Base-by-base conservation (phyloP, 64 coral and sea anemone species). In the Pocillopora damicornis region DNA sequence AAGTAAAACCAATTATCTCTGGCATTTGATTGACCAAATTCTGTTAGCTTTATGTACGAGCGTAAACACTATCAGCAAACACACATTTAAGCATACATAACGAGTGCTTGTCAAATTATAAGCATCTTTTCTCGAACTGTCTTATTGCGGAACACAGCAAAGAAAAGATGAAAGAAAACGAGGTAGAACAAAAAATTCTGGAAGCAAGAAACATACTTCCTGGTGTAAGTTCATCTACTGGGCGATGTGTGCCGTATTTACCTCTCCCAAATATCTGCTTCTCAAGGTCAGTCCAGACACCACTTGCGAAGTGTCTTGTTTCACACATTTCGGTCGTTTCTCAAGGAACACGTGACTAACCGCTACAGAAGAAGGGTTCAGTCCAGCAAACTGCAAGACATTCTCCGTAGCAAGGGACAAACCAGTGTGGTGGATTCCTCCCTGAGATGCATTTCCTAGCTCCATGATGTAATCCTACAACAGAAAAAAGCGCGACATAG, bases 401-500 rank as follows among this genome's bases (percentile, higher is more conserved):
- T 92, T 95, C 87, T 99, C 96, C 61, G 92, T 90, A 26, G 93
- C 96, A 56, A 99, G 82, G 0, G 93, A 88, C 14, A 94, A 74
- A 13, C 96, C 96, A 20, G 96, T 92, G 75, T 99, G 96, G 35
- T 93, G 86, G 0, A 87, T 67, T 5, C 92, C 75, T n/a, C 89
- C 75, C 26, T 89, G 57, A 63, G 90, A 90, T 3, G 71, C 83
- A 51, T 90, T 75, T 34, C 95, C 90, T 17, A 92, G 73, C 42
- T 95, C 90, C 88, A 99, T 89, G 51, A 99, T 86, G 75, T 99
- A 99, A 67, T 99, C 96, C 96, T 99, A 90, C 35, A 81, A 35
- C 10, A 86, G 9, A 81, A 35, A 76, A 11, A 20, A 82, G 5
- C 42, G 2, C 42, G 1, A 51, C 1, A 51, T 51, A 51, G 42